A percentile compares a stretch with the other conserved stretches of the same genome.
Conservation (phyloP, 2,797 vertebrate species). For the Dipus sagitta region DNA sequence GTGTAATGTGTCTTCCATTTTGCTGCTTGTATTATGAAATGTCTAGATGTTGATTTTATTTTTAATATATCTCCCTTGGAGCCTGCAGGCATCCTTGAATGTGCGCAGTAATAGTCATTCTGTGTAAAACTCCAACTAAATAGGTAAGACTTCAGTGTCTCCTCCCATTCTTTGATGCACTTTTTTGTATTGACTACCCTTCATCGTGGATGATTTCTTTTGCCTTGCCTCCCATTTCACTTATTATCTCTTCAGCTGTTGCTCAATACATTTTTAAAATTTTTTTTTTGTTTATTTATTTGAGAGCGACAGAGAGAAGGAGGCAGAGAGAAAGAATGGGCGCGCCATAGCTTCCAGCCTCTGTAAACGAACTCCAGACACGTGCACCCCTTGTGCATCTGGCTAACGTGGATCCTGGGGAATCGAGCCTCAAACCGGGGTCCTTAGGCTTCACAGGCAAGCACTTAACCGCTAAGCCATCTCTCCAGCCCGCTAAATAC, state of each 20-base stretch:
- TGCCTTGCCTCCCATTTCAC: constrained; percentile 4
- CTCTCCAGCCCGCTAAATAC: no score
- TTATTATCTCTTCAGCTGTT: constrained; percentile 48
- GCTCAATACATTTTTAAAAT: not conserved
- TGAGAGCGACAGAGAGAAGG: no score
- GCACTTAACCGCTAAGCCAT: no score
- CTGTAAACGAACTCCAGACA: no score
- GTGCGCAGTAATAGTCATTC: not conserved
- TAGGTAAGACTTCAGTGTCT: not conserved
- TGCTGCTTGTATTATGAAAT: not conserved
- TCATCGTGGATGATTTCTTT: constrained; percentile 50
- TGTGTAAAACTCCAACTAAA: constrained; percentile 41
- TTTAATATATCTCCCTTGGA: not conserved
- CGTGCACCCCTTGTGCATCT: no score
- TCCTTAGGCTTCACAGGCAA: no score
- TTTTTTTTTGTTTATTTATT: no score
- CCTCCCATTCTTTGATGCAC: not conserved
- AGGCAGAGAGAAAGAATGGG: no score
- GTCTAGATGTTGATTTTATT: not conserved
- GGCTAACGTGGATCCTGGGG: no score
- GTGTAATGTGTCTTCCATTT: not conserved
- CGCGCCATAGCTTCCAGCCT: no score
- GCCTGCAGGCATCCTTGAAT: not conserved
- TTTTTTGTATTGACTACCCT: not conserved
- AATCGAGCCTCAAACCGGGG: no score